Conservation (phyloP, 2,888 invertebrate genomes). For the Drosophila pseudotakahashii region DNA sequence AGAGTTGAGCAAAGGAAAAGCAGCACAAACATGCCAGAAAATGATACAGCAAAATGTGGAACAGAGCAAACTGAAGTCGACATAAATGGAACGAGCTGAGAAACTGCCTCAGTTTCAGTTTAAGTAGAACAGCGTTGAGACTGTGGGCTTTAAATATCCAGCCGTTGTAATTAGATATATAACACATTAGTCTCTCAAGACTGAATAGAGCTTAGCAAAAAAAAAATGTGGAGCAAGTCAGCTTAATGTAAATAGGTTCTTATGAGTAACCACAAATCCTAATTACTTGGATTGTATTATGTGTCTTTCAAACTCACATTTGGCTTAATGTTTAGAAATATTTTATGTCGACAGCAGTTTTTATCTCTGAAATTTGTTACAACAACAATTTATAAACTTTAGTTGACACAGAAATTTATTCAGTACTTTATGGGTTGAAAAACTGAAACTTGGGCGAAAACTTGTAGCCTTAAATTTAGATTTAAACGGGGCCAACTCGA, state of each 20-base stretch:
- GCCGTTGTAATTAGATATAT: slow-evolving; percentile 33
- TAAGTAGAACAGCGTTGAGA: slow-evolving; percentile 30
- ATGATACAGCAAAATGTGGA: slow-evolving; percentile 54
- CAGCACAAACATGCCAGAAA: slow-evolving; percentile 33
- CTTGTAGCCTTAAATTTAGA: background rate
- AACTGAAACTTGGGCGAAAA: background rate
- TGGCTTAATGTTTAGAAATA: background rate
- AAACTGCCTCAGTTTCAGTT: slow-evolving; percentile 42
- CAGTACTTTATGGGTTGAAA: background rate
- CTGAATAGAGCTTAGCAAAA: slow-evolving; percentile 9
- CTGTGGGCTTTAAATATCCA: slow-evolving; percentile 30
- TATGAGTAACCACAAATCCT: slow-evolving; percentile 3
- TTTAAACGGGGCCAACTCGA: slow-evolving; percentile 4
- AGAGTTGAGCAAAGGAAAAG: slow-evolving; percentile 13
- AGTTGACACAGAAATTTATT: background rate
- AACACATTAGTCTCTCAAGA: slow-evolving; percentile 28
- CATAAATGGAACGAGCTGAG: slow-evolving; percentile 57
- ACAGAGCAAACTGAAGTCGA: slow-evolving; percentile 49
- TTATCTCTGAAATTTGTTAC: no score
- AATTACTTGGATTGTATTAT: no score
- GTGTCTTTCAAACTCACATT: no score
- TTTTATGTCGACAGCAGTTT: no score
- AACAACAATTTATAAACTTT: no score
- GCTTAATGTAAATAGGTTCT: slow-evolving; percentile 8
- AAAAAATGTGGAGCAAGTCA: slow-evolving; percentile 12